Percentiles rank a stretch among this genome's conserved stretches.
These are phyloP conservation scores for Enteromius treurensis DNA, from an alignment of 2,797 vertebrate species.

Conservation along the genomic window DNA sequence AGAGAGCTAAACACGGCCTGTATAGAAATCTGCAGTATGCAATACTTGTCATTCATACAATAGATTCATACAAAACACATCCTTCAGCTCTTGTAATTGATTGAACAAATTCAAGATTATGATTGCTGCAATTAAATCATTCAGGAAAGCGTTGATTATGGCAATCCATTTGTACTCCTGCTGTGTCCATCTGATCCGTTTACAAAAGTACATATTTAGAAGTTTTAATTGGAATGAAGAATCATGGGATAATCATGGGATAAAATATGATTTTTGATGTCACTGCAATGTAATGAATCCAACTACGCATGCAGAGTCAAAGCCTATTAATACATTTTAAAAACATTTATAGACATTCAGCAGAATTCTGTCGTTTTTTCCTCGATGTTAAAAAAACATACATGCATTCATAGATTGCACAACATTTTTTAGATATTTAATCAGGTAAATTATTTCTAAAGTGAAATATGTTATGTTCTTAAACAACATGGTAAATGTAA, in stretches of 20 bases:
- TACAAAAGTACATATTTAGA: not conserved
- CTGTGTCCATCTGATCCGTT: not conserved
- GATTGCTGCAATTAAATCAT: conserved; percentile 3
- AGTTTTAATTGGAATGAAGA: not conserved
- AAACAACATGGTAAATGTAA: not conserved
- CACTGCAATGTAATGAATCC: not conserved
- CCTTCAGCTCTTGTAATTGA: not conserved
- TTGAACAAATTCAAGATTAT: conserved; percentile 8
- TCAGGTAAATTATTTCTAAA: not conserved
- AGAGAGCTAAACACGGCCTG: not conserved
- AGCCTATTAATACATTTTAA: not conserved
- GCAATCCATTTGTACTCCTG: not conserved
- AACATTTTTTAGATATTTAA: not conserved
- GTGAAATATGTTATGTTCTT: not conserved
- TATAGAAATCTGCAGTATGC: not conserved
- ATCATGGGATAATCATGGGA: not conserved
- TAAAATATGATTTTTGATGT: not conserved
- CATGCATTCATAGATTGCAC: not conserved
- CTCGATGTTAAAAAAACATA: not conserved
- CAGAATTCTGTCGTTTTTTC: not conserved
- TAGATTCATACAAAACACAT: not conserved
- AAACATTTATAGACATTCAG: not conserved
- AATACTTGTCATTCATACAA: not conserved
- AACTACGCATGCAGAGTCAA: not conserved
- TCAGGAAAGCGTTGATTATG: not conserved